Evolutionary conservation across 2,797 vertebrate species (phyloP), one percentile per base, ranked within the genome.

Genomic region (Spondyliosoma cantharus): DNA sequence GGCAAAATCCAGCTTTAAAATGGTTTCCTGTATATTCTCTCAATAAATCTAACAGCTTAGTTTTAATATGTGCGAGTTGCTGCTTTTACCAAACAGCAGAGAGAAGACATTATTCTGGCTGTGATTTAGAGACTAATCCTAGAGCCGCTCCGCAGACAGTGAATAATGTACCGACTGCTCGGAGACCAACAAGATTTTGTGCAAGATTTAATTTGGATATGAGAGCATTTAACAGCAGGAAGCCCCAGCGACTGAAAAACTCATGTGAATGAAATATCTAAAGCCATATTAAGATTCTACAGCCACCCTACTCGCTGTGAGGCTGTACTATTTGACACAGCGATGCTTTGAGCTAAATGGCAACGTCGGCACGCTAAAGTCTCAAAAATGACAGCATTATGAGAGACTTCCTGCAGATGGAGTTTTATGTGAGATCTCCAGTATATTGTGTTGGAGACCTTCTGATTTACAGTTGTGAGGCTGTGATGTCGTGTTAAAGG

Each of bases 41-140:
- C 45, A 22, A n/a, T 68, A 42, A 57, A 37, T 9, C 11, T 25
- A 8, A 56, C 7, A 56, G 60, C 7, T 70, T 20, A 65, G n/a
- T 59, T 58, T 64, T 46, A 8, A 58, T 57, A 37, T 42, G 29
- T 53, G 58, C 7, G 29, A 2, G 46, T 3, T 24, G 25, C 43
- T 25, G 37, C 4, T 68, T 66, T 69, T 25, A 59, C 46, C 20
- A 5, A 64, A 57, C 2, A 57, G 64, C 56, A 43, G 17, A 56
- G 25, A 13, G 22, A 71, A 67, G 49, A 67, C 42, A 56, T 68
- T 52, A 59, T 45, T 69, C 63, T 42, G 43, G 17, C 29, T 76
- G 45, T 64, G 54, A 75, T 68, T 63, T 64, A 19, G 2, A 73
- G 25, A 73, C 60, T 12, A 32, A 69, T n/a, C 49, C 52, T 32